Base-by-base conservation (phyloP, 2,113 vertebrate species). In the Prunella fulvescens region DNA sequence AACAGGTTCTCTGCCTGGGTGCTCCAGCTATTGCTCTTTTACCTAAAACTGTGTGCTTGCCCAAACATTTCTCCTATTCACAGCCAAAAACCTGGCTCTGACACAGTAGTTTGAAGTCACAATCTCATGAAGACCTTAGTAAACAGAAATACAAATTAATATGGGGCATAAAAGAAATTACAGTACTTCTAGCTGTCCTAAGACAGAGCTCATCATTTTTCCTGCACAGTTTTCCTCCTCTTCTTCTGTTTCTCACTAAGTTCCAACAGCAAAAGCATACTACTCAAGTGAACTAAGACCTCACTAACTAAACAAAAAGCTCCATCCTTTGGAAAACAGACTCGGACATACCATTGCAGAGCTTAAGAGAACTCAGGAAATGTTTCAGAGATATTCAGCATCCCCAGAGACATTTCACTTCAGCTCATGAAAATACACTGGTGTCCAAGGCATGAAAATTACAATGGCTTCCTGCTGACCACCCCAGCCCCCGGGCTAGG, bases 341-440 rank as follows among this genome's bases (percentile, higher is more conserved):
- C 88, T 93, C 48, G 87, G 94, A 97, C 95, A 97, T 96, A 97
- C 83, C 97, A 96, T 92, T 80, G 92, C 60, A 81, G 83, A 92
- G 95, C 77, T 95, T 96, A 94, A 89, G 95, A 92, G 96, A 96
- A 95, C 88, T 97, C 97, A 97, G 98, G 98, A 98, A 98, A 98
- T 97, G 92, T 98, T 97, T 98, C 93, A 96, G 92, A 95, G 96
- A 94, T 97, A 97, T 94, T 92, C 95, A 77, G 94, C 90, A 94
- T 97, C 98, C 97, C 98, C 64, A 86, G 97, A 97, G 98, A 98
- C 94, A 74, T 82, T 96, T 96, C 90, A 97, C 84, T 96, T 91
- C 95, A 97, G 95, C 95, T 97, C 96, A 96, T 97, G 96, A 97
- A 98, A 98, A 98, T 94, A 96, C 93, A 82, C 93, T 91, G 95